Conservation (phyloP, 2,797 vertebrate genomes). For the Malurus splendens region DNA sequence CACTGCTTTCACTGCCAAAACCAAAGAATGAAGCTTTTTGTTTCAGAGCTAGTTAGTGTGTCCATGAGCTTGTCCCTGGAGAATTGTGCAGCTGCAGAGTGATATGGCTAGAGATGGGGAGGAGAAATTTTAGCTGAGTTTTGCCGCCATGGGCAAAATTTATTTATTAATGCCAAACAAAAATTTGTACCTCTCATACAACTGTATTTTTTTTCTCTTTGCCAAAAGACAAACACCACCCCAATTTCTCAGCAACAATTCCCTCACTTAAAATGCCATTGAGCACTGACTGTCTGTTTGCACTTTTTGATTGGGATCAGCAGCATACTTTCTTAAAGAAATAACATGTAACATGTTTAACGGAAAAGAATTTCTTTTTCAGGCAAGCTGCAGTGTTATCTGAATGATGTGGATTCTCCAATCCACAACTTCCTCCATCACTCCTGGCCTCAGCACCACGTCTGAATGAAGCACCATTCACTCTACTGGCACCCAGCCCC, state of each 20-base stretch:
- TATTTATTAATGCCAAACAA: constrained; percentile 15
- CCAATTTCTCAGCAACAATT: background rate
- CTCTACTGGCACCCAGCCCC: background rate
- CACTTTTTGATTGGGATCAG: background rate
- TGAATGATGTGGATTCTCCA: background rate
- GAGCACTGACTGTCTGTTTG: background rate
- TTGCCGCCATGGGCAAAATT: constrained; percentile 35
- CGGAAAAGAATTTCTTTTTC: background rate
- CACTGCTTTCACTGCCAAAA: constrained; percentile 40
- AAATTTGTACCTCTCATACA: constrained; percentile 9
- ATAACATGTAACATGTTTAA: background rate
- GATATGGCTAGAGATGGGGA: constrained; percentile 33
- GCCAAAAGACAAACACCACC: background rate
- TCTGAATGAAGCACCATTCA: background rate
- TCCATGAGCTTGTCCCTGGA: constrained; percentile 41
- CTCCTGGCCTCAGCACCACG: background rate
- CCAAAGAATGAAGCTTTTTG: constrained; percentile 53
- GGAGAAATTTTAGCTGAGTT: constrained; percentile 19
- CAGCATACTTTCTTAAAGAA: background rate
- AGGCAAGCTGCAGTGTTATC: background rate
- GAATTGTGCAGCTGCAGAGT: constrained; percentile 41
- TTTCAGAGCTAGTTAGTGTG: constrained; percentile 27
- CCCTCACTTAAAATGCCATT: background rate
- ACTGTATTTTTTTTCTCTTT: background rate
- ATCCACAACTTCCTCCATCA: background rate